Evolutionary conservation across 2,888 invertebrate genomes (phyloP), one percentile per base, ranked within the genome.

Genomic region (Alentia gelatinosa): DNA sequence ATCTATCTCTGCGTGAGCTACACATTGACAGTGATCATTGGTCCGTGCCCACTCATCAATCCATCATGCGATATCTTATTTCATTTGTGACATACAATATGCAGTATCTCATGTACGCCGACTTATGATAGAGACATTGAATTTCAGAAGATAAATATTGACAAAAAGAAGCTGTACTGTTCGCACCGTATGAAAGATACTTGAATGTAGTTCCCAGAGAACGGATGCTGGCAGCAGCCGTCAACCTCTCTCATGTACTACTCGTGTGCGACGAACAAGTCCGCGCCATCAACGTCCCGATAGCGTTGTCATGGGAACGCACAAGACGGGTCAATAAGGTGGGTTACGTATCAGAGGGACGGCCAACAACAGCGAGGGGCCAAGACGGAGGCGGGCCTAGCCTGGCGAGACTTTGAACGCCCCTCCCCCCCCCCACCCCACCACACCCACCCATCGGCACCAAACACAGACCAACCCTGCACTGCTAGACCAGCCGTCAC

Each of bases 271-370:
- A 19, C 79, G 23, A 0, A 39, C 12, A 19, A 19, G 39, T 35
- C 1, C 9, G 33, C 5, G 5, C 33, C 75, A 30, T 0, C 39
- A 12, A 39, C 37, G 37, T 35, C 39, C 79, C 15, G 79, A 79
- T 79, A 79, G n/a, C 35, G 79, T 79, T n/a, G 37, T n/a, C 79
- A 79, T 79, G 37, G 79, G 23, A 37, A 79, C 79, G 39, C 15
- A 4, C 39, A 19, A 30, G 19, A 15, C 35, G 79, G 37, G 79
- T 79, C 79, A 79, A 79, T 79, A 79, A 79, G 75, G 63, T 19
- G n/a, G 26, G 26, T 26, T 33, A 19, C 5, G 68, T 68, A 30
- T 1, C 30, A 30, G 30, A 15, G 68, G 26, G 68, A 30, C 68
- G 68, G n/a, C 30, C 68, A 30, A 68, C 0, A 30, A 7, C 47